These are phyloP conservation scores for Pundamilia nyererei DNA, from an alignment of 2,113 vertebrate genomes.

Conservation along the genomic window DNA sequence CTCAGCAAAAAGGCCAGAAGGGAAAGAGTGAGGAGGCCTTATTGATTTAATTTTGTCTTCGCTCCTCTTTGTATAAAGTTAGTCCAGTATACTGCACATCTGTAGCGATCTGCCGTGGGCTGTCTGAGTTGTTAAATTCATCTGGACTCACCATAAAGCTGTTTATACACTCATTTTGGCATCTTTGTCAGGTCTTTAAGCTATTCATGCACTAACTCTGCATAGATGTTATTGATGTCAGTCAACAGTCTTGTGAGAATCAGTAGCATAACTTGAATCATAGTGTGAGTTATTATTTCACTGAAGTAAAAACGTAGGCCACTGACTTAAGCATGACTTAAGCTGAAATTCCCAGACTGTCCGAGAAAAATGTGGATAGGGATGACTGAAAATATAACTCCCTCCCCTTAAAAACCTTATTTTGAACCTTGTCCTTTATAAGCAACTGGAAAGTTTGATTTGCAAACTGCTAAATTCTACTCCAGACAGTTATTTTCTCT, in stretches of 20 bases:
- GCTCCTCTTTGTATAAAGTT: not conserved
- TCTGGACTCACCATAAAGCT: not conserved
- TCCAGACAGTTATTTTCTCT: not conserved
- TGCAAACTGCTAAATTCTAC: not conserved
- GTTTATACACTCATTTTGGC: not conserved
- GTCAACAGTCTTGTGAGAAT: not conserved
- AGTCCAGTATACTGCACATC: not conserved
- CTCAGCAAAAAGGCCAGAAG: not conserved
- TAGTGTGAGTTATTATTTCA: not conserved
- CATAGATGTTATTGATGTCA: not conserved
- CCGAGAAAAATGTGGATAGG: not conserved
- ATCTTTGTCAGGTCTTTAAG: not conserved
- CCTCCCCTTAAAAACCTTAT: not conserved
- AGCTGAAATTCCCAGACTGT: not conserved
- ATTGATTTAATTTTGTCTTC: not conserved
- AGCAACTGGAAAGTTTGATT: not conserved
- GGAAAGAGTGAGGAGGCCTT: not conserved
- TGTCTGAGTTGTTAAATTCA: not conserved
- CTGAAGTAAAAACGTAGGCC: not conserved
- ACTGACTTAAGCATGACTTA: not conserved
- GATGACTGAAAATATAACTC: not conserved
- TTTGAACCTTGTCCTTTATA: not conserved
- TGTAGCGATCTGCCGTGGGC: rapidly evolving
- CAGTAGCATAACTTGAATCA: not conserved
- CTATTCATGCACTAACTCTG: not conserved